A percentile compares a stretch with the other conserved stretches of the same genome.
Evolutionary conservation across 2,888 invertebrate species (phyloP).

Genomic region (Leptinotarsa haldemani): DNA sequence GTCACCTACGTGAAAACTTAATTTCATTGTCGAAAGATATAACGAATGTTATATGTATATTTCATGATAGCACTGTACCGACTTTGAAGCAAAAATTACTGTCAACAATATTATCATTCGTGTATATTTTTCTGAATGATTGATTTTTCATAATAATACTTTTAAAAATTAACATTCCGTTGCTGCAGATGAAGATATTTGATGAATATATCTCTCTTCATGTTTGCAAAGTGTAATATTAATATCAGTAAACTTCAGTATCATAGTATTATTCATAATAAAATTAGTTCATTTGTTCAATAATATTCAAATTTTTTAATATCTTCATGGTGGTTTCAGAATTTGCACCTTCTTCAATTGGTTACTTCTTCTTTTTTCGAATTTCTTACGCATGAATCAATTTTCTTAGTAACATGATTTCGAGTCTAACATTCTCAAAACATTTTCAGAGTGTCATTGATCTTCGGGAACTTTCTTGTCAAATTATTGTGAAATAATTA

Average conservation of each 20-base stretch:
- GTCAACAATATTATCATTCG: too few species aligned
- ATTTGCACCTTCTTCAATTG: neutral
- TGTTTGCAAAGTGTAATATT: neutral
- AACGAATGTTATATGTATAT: neutral
- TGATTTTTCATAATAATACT: too few species aligned
- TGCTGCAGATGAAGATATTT: too few species aligned
- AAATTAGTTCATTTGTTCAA: neutral
- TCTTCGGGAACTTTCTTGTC: neutral
- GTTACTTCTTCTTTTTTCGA: neutral
- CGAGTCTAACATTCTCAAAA: neutral
- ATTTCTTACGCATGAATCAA: neutral
- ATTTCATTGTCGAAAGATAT: neutral
- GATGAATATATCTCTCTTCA: too few species aligned
- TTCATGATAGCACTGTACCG: too few species aligned
- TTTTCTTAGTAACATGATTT: neutral
- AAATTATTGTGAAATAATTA: neutral
- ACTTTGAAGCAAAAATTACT: too few species aligned
- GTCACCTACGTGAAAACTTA: too few species aligned
- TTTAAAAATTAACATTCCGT: too few species aligned
- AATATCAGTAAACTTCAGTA: neutral
- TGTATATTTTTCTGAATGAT: too few species aligned
- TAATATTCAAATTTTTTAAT: neutral
- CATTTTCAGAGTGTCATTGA: constrained; percentile 1
- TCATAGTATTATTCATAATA: too few species aligned
- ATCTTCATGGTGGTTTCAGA: neutral